A percentile compares a stretch with the other conserved stretches of the same genome.
Evolutionary conservation across 2,797 vertebrate species (phyloP).

Genomic region (Sebastes minor): DNA sequence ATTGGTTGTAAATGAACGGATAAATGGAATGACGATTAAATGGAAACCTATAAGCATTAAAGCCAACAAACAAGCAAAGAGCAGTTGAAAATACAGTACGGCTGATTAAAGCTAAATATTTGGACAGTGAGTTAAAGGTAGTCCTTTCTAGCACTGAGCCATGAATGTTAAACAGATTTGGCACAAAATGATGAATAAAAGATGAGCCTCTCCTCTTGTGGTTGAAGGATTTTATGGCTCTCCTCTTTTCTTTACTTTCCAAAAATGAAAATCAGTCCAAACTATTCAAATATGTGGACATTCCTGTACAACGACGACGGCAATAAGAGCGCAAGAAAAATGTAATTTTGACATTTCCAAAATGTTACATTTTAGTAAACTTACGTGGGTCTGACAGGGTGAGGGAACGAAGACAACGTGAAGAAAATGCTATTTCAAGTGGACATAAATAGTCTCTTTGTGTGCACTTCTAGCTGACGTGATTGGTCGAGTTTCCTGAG

Average conservation of each 20-base stretch:
- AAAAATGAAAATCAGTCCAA: constrained; percentile 26
- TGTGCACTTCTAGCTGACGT: constrained; percentile 51
- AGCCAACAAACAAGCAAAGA: constrained; percentile 55
- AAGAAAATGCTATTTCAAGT: constrained; percentile 35
- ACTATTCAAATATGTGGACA: constrained; percentile 4
- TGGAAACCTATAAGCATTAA: constrained; percentile 29
- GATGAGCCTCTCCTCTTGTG: constrained; percentile 37
- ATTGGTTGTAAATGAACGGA: background rate
- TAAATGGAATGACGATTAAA: constrained; percentile 37
- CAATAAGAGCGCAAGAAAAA: background rate
- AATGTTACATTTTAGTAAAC: constrained; percentile 1
- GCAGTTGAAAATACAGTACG: constrained; percentile 39
- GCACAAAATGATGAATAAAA: constrained; percentile 54
- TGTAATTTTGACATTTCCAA: background rate
- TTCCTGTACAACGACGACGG: background rate
- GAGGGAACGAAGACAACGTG: constrained; percentile 1
- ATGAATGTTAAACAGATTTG: constrained; percentile 55
- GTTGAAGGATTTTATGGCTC: constrained; percentile 11
- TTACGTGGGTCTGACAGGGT: background rate
- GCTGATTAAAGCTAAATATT: constrained; percentile 62
- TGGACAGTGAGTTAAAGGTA: constrained; percentile 42
- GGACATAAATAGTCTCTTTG: constrained; percentile 63
- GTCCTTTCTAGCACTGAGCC: constrained; percentile 13
- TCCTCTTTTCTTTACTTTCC: constrained; percentile 7
- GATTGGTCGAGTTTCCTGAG: constrained; percentile 40